Evolutionary conservation across 2,113 vertebrate species (phyloP).

Genomic region (Hydrolagus affinis): DNA sequence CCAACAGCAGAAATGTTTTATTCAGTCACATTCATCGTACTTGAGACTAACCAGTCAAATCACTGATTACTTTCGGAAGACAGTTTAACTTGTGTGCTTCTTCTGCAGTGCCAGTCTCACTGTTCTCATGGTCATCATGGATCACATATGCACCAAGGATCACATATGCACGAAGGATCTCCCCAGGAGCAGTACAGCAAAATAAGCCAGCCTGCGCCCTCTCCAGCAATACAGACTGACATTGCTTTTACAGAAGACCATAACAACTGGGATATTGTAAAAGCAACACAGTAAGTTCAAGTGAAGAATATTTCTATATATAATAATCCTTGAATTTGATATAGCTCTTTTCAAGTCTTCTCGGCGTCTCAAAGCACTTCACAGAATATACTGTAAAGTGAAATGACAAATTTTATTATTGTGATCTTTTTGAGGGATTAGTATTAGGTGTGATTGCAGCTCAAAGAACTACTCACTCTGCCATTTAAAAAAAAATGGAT

Average conservation of each 20-base stretch:
- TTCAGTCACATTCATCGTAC: neutral
- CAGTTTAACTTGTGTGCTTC: neutral
- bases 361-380: too few relatives aligned
- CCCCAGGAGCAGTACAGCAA: conserved; percentile 52
- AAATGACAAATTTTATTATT: too few relatives aligned
- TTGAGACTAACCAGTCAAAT: neutral
- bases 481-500: too few relatives aligned
- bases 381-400: too few relatives aligned
- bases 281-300: conserved; percentile 81
- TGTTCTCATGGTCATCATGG: conserved; percentile 50
- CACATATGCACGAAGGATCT: conserved; percentile 37
- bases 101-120: neutral
- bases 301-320: neutral
- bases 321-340: too few relatives aligned
- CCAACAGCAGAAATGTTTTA: neutral
- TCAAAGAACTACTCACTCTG: neutral
- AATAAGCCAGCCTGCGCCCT: conserved; percentile 42
- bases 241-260: conserved; percentile 65
- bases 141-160: conserved; percentile 43
- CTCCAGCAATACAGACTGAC: conserved; percentile 55
- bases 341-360: too few relatives aligned
- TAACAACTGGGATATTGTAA: conserved; percentile 82
- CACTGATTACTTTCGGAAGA: neutral
- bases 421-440: too few relatives aligned
- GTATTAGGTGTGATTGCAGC: too few relatives aligned